A percentile compares a stretch with the other conserved stretches of the same genome.
These are phyloP conservation scores for Falco biarmicus DNA, from an alignment of 2,797 vertebrate species.

Conservation along the genomic window DNA sequence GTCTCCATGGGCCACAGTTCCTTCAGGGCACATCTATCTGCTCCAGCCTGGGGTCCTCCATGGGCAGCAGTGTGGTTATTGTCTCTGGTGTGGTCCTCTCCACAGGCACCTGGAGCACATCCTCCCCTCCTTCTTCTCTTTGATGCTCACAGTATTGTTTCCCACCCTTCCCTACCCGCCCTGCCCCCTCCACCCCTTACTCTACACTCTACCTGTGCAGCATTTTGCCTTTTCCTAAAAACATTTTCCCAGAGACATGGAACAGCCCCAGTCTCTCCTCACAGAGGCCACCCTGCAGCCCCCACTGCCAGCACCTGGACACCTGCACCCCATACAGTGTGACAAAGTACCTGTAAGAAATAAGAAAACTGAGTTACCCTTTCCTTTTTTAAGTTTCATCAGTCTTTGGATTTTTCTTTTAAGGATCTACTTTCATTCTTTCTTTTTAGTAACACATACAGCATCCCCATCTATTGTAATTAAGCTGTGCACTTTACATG, in stretches of 20 bases:
- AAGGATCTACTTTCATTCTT: neutral
- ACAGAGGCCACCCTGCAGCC: rapidly evolving
- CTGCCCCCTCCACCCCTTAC: too few relatives aligned
- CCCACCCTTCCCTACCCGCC: neutral
- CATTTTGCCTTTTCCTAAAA: neutral
- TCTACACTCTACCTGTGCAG: neutral
- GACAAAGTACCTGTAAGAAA: neutral
- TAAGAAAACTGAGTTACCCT: neutral
- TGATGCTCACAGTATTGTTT: neutral
- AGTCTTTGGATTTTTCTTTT: neutral
- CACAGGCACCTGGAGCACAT: neutral
- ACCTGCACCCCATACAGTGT: rapidly evolving
- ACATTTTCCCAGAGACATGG: neutral
- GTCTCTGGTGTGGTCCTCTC: neutral
- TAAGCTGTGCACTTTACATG: rapidly evolving
- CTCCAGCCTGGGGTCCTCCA: too few relatives aligned
- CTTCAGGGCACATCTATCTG: neutral
- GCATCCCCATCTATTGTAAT: neutral
- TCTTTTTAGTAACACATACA: neutral
- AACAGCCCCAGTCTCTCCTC: too few relatives aligned
- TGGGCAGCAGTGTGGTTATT: neutral
- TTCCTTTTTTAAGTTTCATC: neutral
- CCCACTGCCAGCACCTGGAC: rapidly evolving
- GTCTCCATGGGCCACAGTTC: neutral
- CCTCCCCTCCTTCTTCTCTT: neutral